Evolutionary conservation across 2,113 vertebrate genomes (phyloP).

Genomic region (Myanophis thanlyinensis): DNA sequence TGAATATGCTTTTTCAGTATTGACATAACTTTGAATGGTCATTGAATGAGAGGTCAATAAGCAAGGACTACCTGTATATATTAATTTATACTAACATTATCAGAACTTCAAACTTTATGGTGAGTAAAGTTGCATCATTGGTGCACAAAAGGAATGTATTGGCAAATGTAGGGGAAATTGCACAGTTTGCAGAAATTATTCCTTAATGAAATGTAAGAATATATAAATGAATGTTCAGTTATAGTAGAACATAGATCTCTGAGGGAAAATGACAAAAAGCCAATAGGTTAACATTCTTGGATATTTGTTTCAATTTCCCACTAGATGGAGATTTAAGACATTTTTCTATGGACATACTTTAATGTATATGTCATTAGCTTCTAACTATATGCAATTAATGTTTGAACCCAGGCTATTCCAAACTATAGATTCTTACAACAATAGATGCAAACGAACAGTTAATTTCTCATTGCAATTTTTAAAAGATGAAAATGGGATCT

Average conservation of each 20-base stretch:
- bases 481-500: not conserved
- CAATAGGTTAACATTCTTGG: not conserved
- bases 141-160: not conserved
- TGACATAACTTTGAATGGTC: not conserved
- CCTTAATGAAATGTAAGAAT: not conserved
- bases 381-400: not conserved
- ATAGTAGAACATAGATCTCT: not conserved
- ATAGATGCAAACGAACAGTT: not conserved
- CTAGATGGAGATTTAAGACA: not conserved
- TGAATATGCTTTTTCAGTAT: not conserved
- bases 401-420: not conserved
- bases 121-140: not conserved
- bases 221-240: not conserved
- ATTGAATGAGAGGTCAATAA: not conserved
- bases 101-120: not conserved
- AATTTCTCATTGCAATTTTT: not conserved
- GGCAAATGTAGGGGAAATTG: not conserved
- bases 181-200: not conserved
- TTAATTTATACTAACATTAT: not conserved
- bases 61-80: not conserved
- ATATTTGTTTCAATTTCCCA: not conserved
- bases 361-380: not conserved
- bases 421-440: not conserved
- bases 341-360: not conserved
- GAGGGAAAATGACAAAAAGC: not conserved